Evolutionary conservation across 2,888 invertebrate genomes (phyloP), one percentile per base, ranked within the genome.

Genomic region (Sesia bembeciformis): DNA sequence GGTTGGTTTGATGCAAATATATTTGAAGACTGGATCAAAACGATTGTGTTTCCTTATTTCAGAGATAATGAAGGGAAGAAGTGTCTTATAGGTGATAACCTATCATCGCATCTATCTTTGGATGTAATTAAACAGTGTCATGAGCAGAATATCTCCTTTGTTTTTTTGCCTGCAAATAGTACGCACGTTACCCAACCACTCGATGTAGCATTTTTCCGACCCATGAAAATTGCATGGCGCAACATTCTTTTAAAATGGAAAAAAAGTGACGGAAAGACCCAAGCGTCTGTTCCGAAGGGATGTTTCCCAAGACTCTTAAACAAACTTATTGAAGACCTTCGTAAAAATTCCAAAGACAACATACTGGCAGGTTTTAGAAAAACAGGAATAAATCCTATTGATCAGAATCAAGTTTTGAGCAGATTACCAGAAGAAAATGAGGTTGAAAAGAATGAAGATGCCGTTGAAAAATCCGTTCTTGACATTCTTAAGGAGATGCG

Each of bases 51-150:
- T n/a, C 62, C 63, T 8, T 62, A 52, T 56, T 60, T 67, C 40
- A 58, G 63, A 53, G 58, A 62, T 49, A 60, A 61, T 46, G 53
- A 49, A 8, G 74, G 72, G 40, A 61, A 52, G 49, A 74, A 75
- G 58, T 62, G 68, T 6, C 38, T 77, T 4, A 63, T 81, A 52
- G 77, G 78, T n/a, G 73, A 81, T 59, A 80, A 78, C 60, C 58
- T 81, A 52, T 63, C 70, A 4, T 65, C 65, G 51, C 76, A 80
- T 54, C 58, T 76, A 40, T 68, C 62, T 52, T 38, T 56, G 8
- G 61, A 63, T 40, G 62, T 74, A 39, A 58, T 80, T 7, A 40
- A 65, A 52, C 39, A 58, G 40, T 82, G 80, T 58, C 57, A 70
- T 56, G 64, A 70, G 46, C 60, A 74, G 52, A 59, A 75, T 58